Evolutionary conservation across 2,888 invertebrate species (phyloP).

Genomic region (Tipula confusa): DNA sequence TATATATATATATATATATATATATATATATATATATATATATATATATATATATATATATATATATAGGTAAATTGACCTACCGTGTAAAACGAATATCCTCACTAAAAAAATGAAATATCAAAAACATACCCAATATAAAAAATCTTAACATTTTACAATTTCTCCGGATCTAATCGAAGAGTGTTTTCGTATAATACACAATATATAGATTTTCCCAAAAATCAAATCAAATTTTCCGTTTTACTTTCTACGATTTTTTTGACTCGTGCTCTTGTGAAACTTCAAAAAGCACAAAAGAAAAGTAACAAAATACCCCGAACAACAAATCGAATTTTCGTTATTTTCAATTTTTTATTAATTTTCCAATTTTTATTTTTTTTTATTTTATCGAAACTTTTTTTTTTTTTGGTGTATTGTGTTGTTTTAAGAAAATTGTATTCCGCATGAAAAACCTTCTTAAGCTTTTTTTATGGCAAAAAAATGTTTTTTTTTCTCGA

Average conservation of each 20-base stretch:
- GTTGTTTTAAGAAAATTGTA: conserved; percentile 12
- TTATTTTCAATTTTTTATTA: conserved; percentile 25
- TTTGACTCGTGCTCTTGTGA: not conserved
- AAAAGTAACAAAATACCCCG: not conserved
- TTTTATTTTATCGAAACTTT: not conserved
- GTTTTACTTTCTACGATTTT: not conserved
- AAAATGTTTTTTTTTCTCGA: not conserved
- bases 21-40: too few relatives aligned
- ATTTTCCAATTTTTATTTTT: not conserved
- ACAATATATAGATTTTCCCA: not conserved
- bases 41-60: too few relatives aligned
- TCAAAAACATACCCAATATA: not conserved
- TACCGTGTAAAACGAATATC: too few relatives aligned
- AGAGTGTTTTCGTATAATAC: not conserved
- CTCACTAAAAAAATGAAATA: not conserved
- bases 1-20: too few relatives aligned
- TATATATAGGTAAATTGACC: too few relatives aligned
- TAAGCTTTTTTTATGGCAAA: not conserved
- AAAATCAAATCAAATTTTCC: not conserved
- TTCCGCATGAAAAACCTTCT: conserved; percentile 3
- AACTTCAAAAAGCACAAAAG: not conserved
- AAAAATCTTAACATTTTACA: not conserved
- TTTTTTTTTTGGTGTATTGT: not conserved
- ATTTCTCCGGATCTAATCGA: not conserved
- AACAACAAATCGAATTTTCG: conserved; percentile 3